Base-by-base conservation (phyloP, 2,888 invertebrate species). In the Volucella zonaria region DNA sequence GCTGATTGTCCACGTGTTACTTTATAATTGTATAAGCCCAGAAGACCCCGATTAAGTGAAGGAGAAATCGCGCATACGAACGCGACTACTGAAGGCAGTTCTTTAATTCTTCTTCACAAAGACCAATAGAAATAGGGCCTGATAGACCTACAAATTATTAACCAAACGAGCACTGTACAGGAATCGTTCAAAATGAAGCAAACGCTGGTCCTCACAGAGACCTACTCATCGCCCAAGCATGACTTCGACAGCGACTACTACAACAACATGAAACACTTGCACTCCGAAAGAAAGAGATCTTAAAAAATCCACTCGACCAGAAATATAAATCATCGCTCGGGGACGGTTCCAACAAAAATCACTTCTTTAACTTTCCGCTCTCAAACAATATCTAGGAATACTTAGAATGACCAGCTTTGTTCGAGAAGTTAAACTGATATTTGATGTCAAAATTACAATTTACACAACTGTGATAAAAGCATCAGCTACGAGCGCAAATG, bases 381-480 rank as follows among this genome's bases (percentile, higher is more conserved):
- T 18, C 85, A 85, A 31, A 67, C 85, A 43, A 73, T 38, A 12
- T 40, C 54, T 0, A 79, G 79, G 11, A 70, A 43, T 9, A n/a
- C n/a, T n/a, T n/a, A 70, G 83, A 6, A 12, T 71, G 49, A 61
- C 83, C 18, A 23, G 18, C 18, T 18, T 18, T 1, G 18, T 18
- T 18, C 18, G 18, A 18, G 18, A 18, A 43, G 66, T 75, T 31
- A 79, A 79, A 4, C 18, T 66, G 3, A 79, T 87, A n/a, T 86
- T 88, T 2, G 87, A 88, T 51, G 87, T 90, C n/a, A 73, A 56
- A 15, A 75, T 71, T n/a, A 73, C 76, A 8, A 64, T 52, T 0
- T 66, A 67, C 45, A 73, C 81, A 40, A 76, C 31, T 10, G 47
- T 59, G 0, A 73, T 62, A 3, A 67, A 45, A 42, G 23, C 58